Evolutionary conservation across 2,797 vertebrate species (phyloP).

Genomic region (Pristis pectinata): DNA sequence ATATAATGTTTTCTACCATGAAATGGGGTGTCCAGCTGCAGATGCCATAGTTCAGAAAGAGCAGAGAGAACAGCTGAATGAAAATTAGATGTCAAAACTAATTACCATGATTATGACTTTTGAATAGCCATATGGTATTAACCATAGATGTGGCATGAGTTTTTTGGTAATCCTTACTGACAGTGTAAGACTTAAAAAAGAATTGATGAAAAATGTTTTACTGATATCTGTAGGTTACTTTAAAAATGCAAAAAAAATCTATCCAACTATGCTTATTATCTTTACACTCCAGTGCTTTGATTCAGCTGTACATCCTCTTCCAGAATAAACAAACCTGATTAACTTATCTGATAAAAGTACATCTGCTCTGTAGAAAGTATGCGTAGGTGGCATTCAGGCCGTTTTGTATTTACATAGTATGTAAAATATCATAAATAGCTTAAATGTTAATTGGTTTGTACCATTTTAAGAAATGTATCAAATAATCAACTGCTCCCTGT

Average conservation of each 20-base stretch:
- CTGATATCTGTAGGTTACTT: background rate
- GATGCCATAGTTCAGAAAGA: conserved; percentile 55
- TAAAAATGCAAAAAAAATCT: background rate
- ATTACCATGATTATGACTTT: conserved; percentile 74
- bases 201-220: conserved; percentile 23
- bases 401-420: background rate
- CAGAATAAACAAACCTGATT: background rate
- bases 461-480: too few species aligned
- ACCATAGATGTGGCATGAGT: conserved; percentile 44
- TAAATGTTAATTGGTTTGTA: too few species aligned
- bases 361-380: background rate
- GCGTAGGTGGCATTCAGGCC: too few species aligned
- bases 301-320: background rate
- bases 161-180: background rate
- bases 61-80: conserved; percentile 53
- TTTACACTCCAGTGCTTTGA: background rate
- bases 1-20: conserved; percentile 51
- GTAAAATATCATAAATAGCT: too few species aligned
- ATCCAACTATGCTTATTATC: background rate
- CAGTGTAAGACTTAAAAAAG: background rate
- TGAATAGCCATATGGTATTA: conserved; percentile 59
- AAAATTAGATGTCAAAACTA: conserved; percentile 71
- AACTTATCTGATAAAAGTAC: background rate
- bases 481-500: too few species aligned
- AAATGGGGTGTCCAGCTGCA: conserved; percentile 64